Evolutionary conservation across 2,888 invertebrate species (phyloP).

Genomic region (Perizoma flavofasciatum): DNA sequence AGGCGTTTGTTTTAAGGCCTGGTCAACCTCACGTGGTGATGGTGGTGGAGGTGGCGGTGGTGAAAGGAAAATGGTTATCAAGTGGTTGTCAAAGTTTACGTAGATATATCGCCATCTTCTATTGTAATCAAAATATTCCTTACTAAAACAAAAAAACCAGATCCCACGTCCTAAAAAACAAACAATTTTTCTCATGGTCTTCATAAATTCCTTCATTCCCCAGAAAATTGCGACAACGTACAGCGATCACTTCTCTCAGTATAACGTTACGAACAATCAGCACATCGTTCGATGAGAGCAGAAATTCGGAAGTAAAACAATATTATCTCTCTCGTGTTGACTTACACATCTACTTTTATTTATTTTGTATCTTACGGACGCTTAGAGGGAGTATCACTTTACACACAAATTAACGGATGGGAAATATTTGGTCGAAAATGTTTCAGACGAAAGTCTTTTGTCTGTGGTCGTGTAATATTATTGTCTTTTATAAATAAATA

Average conservation of each 20-base stretch:
- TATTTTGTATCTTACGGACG: constrained; percentile 9
- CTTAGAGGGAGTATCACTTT: constrained; percentile 59
- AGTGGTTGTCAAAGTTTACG: too few species aligned
- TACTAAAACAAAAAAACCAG: too few species aligned
- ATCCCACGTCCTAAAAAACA: background rate
- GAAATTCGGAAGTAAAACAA: constrained; percentile 58
- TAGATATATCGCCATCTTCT: too few species aligned
- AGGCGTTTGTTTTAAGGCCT: constrained; percentile 48
- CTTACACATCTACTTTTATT: constrained; percentile 56
- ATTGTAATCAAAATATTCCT: too few species aligned
- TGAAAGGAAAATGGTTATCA: too few species aligned
- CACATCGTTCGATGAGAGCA: constrained; percentile 54
- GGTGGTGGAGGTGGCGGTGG: too few species aligned
- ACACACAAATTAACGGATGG: constrained; percentile 60
- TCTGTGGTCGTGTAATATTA: background rate
- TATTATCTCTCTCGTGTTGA: constrained; percentile 59
- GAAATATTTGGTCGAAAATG: constrained; percentile 54
- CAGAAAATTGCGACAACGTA: background rate
- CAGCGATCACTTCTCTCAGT: constrained; percentile 23
- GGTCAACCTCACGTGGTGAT: constrained; percentile 24
- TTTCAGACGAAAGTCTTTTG: constrained; percentile 21
- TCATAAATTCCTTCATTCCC: background rate
- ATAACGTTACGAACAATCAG: constrained; percentile 74
- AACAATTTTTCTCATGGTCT: background rate
- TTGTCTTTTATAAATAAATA: background rate